A percentile compares a stretch with the other conserved stretches of the same genome.
These are phyloP conservation scores for Cryptocephalus primarius DNA, from an alignment of 2,888 invertebrate species.

Conservation along the genomic window DNA sequence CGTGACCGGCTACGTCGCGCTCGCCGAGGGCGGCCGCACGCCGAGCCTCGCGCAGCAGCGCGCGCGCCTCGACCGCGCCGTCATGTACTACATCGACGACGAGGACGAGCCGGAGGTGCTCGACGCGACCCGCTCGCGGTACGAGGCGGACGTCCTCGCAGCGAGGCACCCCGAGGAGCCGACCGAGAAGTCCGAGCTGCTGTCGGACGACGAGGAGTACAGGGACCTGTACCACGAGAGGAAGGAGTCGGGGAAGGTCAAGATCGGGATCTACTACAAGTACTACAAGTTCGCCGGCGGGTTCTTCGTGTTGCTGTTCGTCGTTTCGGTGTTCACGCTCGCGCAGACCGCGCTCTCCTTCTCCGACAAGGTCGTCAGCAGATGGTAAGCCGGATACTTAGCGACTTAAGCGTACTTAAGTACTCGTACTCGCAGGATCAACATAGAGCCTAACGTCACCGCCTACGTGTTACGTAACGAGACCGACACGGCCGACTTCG, in stretches of 20 bases:
- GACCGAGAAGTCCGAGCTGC: conserved; percentile 12
- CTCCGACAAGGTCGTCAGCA: conserved; percentile 22
- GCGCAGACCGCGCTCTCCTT: conserved; percentile 19
- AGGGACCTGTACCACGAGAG: conserved; percentile 22
- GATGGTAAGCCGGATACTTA: conserved; percentile 21
- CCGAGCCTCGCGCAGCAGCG: conserved; percentile 15
- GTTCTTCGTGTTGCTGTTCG: conserved; percentile 17
- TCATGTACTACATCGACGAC: conserved; percentile 22
- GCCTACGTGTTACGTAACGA: conserved; percentile 6
- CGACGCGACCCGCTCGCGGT: too few species aligned
- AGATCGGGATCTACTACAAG: conserved; percentile 21
- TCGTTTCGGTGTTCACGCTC: conserved; percentile 18
- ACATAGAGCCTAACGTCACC: conserved; percentile 12
- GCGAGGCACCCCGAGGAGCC: too few species aligned
- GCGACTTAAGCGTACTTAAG: too few species aligned
- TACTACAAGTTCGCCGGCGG: conserved; percentile 27
- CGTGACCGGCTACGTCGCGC: conserved; percentile 16
- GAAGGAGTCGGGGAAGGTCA: conserved; percentile 23
- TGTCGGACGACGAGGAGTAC: conserved; percentile 5
- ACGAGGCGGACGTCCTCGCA: too few species aligned
- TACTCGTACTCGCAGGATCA: conserved; percentile 16
- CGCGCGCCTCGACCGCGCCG: conserved; percentile 17
- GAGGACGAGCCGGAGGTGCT: conserved; percentile 7
- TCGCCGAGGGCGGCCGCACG: conserved; percentile 20
- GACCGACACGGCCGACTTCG: conserved; percentile 12